Percentiles rank a stretch among this genome's conserved stretches.
Evolutionary conservation across 2,888 invertebrate species (phyloP).

Genomic region (Acleris literana): DNA sequence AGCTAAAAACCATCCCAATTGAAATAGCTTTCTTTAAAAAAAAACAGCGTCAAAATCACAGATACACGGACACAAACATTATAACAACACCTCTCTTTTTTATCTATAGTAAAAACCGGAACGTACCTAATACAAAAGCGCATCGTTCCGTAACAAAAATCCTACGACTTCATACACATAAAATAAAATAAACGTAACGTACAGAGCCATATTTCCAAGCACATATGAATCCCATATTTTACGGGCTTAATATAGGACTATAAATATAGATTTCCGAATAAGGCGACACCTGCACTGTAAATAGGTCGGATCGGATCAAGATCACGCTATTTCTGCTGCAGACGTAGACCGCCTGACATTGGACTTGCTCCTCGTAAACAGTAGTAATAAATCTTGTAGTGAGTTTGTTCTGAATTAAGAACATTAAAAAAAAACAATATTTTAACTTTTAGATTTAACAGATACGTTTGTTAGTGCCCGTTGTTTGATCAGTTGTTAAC

Average conservation of each 20-base stretch:
- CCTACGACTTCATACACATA: too few relatives aligned
- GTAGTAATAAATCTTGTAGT: not conserved
- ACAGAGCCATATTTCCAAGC: conserved; percentile 22
- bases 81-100: too few relatives aligned
- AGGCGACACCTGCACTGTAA: conserved; percentile 36
- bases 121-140: too few relatives aligned
- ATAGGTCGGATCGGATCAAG: conserved; percentile 36
- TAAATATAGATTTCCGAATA: conserved; percentile 34
- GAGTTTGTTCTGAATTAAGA: not conserved
- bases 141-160: too few relatives aligned
- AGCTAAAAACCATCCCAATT: too few relatives aligned
- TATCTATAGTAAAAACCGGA: too few relatives aligned
- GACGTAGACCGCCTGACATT: conserved; percentile 33
- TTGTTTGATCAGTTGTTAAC: too few relatives aligned
- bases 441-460: not conserved
- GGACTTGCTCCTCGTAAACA: conserved; percentile 24
- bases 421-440: not conserved
- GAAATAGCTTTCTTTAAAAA: too few relatives aligned
- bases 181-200: conserved; percentile 24
- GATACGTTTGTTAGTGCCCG: too few relatives aligned
- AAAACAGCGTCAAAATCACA: too few relatives aligned
- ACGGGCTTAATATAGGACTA: conserved; percentile 32
- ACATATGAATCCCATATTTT: conserved; percentile 30
- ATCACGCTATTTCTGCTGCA: conserved; percentile 28
- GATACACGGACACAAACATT: too few relatives aligned